Base-by-base conservation (phyloP, 37 sponge, comb jelly and placozoan species). In the Tethya wilhelma region DNA sequence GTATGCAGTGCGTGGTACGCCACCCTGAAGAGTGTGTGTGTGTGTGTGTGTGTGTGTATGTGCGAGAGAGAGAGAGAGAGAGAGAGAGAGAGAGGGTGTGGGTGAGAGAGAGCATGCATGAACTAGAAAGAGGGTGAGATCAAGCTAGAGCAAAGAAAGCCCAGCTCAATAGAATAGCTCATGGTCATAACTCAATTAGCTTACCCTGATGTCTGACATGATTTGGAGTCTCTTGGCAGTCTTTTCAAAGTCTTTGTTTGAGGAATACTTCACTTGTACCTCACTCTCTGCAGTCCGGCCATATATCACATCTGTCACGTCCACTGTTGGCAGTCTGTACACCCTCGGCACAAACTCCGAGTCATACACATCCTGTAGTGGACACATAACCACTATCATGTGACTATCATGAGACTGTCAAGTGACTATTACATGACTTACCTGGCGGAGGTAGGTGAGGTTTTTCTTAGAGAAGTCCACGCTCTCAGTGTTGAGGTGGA, bases 1-100 rank as follows among this genome's bases (percentile, higher is more conserved):
- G 74, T 96, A 96, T 2, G 97, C 95, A 44, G 89, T 86, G 28
- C 97, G 64, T 14, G 96, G 89, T 0, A 96, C 91, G 46, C 89
- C 89, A 78, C 77, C 93, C 93, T 93, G 70, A 30, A 60, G 7
- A 20, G 9, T 6, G 26, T 4, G 4, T 7, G 6, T 8, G 12
- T 9, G 53, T 49, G 9, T 14, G 14, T 49, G 53, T 49, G n/a
- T n/a, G n/a, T n/a, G n/a, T n/a, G n/a, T n/a, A n/a, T n/a, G n/a
- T n/a, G n/a, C n/a, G n/a, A n/a, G n/a, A n/a, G n/a, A n/a, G n/a
- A n/a, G n/a, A n/a, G n/a, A n/a, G n/a, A n/a, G n/a, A n/a, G n/a
- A n/a, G n/a, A n/a, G n/a, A n/a, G n/a, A n/a, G n/a, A n/a, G n/a
- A n/a, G n/a, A n/a, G n/a, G n/a, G n/a, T n/a, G n/a, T n/a, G n/a